A percentile compares a stretch with the other conserved stretches of the same genome.
These are phyloP conservation scores for Dendroctonus ponderosae DNA, from an alignment of 1,140 invertebrate genomes.

Conservation along the genomic window DNA sequence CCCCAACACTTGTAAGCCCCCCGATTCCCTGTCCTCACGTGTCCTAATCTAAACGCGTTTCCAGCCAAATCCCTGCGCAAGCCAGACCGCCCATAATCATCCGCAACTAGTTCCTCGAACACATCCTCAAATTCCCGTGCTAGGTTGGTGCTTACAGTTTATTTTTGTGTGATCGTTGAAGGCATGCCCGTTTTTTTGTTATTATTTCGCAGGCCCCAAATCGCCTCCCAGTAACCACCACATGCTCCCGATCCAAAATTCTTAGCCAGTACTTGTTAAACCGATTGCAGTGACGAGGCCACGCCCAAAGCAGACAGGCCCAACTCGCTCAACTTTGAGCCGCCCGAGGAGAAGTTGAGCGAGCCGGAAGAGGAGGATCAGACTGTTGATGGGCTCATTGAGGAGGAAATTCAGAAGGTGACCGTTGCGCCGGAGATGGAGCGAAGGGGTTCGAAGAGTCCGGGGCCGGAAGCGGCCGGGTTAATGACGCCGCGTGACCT, in stretches of 20 bases:
- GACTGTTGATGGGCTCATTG: conserved; percentile 13
- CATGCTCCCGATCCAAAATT: neutral
- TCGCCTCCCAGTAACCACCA: conserved; percentile 42
- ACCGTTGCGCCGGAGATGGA: neutral
- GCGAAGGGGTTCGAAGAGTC: conserved; percentile 17
- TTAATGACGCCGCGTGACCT: conserved; percentile 16
- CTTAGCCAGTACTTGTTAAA: conserved; percentile 3
- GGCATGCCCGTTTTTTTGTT: conserved; percentile 38
- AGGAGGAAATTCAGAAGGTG: conserved; percentile 20
- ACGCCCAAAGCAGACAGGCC: conserved; percentile 54
- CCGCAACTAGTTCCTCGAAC: conserved; percentile 7
- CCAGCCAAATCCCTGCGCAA: conserved; percentile 9
- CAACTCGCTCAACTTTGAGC: conserved; percentile 54
- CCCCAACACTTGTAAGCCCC: conserved; percentile 24
- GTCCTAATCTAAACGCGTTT: neutral
- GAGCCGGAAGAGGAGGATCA: conserved; percentile 26
- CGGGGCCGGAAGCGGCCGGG: conserved; percentile 23
- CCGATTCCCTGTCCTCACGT: conserved; percentile 5
- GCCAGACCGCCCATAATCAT: conserved; percentile 14
- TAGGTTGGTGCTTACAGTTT: conserved; percentile 1
- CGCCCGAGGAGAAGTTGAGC: conserved; percentile 47
- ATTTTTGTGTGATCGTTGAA: conserved; percentile 14
- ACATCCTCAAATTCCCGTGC: conserved; percentile 11
- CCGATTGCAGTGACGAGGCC: conserved; percentile 44
- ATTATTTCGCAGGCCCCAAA: conserved; percentile 44